Evolutionary conservation across 2,888 invertebrate genomes (phyloP).

Genomic region (Caenorhabditis sp.): DNA sequence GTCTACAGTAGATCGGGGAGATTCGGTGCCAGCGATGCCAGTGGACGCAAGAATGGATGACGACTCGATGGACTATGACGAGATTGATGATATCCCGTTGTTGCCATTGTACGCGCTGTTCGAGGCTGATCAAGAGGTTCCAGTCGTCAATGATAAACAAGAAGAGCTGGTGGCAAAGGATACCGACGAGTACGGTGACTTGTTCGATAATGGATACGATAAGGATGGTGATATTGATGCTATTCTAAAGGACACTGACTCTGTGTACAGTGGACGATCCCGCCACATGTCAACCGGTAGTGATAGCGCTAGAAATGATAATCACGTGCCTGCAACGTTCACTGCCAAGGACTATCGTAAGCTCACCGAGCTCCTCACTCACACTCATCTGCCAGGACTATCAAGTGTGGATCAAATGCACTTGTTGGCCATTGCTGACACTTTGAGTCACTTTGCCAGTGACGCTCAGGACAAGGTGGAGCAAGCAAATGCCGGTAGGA

Average conservation of each 20-base stretch:
- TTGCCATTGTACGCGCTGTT: constrained; percentile 96
- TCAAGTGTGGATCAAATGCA: constrained; percentile 94
- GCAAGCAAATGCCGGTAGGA: constrained; percentile 85
- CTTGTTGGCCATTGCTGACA: constrained; percentile 97
- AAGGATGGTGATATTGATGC: constrained; percentile 86
- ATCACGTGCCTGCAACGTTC: constrained; percentile 67
- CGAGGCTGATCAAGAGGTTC: constrained; percentile 89
- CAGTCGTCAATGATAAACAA: constrained; percentile 63
- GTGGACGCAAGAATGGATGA: constrained; percentile 52
- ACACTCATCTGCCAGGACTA: constrained; percentile 85
- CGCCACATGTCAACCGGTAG: constrained; percentile 71
- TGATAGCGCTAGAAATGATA: constrained; percentile 47
- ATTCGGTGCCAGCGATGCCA: neutral
- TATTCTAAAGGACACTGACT: constrained; percentile 88
- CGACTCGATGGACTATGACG: constrained; percentile 88
- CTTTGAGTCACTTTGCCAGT: constrained; percentile 87
- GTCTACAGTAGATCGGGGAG: constrained; percentile 68
- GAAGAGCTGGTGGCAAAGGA: constrained; percentile 35
- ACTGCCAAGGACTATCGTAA: constrained; percentile 85
- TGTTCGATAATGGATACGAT: constrained; percentile 89
- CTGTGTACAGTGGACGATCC: constrained; percentile 83
- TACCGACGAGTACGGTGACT: constrained; percentile 88
- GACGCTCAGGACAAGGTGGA: constrained; percentile 84
- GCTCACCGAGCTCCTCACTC: constrained; percentile 93
- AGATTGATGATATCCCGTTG: constrained; percentile 97